Evolutionary conservation across 2,888 invertebrate genomes (phyloP), one percentile per base, ranked within the genome.

Genomic region (Chydorus sphaericus): DNA sequence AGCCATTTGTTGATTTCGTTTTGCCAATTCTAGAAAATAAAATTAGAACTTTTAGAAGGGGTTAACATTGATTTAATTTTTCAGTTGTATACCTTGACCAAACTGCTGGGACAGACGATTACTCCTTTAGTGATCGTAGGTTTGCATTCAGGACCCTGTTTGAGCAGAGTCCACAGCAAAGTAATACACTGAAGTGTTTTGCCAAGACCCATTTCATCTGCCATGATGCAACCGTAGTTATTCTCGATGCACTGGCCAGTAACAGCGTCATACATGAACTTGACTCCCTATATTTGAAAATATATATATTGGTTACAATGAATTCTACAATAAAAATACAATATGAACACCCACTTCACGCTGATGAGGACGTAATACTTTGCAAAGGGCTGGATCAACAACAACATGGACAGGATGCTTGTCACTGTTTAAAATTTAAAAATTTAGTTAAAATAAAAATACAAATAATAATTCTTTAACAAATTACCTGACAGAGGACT

Each of bases 181-280:
- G 96, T 86, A 57, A 98, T 94, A 69, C 97, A 98, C 69, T 98
- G 98, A 10, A 98, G 73, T 0, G 98, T 98, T 73, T 98, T 99
- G 2, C 97, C 97, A 33, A 97, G 75, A 53, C 89, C 96, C 97
- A 98, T 98, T 77, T 98, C 98, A 72, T 98, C 98, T 3, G 98
- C 98, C 97, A 98, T 98, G 49, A 98, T 98, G 65, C 97, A 98
- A 1, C 98, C 98, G 69, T 78, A 84, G 28, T 85, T 85, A 59
- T 80, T 77, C 57, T 85, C 83, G 62, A 93, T 91, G 65, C 90
- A 85, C 37, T 78, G 74, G 1, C 97, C 98, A 8, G 89, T 92
- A 4, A 97, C 94, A 73, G 97, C 98, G 68, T 98, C 94, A 67
- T 93, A 98, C 94, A 98, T 96, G 68, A 98, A 98, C 67, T 89